Conservation (phyloP, 1,140 invertebrate genomes). For the Polypedilum pembai region DNA sequence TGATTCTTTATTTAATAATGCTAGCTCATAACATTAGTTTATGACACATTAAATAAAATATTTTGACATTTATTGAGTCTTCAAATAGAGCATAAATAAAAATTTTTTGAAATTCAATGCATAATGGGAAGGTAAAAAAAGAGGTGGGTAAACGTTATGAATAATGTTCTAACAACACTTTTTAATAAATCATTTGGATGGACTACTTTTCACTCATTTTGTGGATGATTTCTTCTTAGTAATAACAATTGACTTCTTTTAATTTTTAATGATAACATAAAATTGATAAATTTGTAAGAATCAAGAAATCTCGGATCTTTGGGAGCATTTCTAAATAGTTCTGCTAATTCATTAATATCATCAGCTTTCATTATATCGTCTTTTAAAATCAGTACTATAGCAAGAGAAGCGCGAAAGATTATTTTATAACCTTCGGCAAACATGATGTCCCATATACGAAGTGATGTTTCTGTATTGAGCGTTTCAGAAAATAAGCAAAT, state of each 20-base stretch:
- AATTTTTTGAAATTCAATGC: too few relatives aligned
- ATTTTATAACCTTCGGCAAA: conserved; percentile 87
- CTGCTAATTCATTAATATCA: conserved; percentile 62
- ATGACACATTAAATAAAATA: too few relatives aligned
- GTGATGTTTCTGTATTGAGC: conserved; percentile 81
- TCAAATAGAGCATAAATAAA: too few relatives aligned
- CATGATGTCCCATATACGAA: conserved; percentile 90
- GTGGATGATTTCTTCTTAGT: conserved; percentile 45
- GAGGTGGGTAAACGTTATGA: too few relatives aligned
- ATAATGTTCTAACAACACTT: too few relatives aligned
- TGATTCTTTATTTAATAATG: too few relatives aligned
- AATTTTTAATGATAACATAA: conserved; percentile 63
- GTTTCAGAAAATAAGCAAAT: conserved; percentile 88
- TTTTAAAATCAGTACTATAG: conserved; percentile 63
- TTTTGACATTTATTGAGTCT: too few relatives aligned
- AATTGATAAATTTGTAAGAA: conserved; percentile 71
- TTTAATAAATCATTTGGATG: too few relatives aligned
- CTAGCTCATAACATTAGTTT: too few relatives aligned
- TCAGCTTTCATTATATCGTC: conserved; percentile 56
- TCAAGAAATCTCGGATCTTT: conserved; percentile 57
- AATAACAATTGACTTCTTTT: conserved; percentile 51
- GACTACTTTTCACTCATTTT: background rate
- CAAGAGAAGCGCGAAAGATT: conserved; percentile 69
- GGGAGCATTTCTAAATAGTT: conserved; percentile 63
- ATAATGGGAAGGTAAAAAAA: too few relatives aligned